Evolutionary conservation across 2,888 invertebrate genomes (phyloP).

Genomic region (Phengaris arion): DNA sequence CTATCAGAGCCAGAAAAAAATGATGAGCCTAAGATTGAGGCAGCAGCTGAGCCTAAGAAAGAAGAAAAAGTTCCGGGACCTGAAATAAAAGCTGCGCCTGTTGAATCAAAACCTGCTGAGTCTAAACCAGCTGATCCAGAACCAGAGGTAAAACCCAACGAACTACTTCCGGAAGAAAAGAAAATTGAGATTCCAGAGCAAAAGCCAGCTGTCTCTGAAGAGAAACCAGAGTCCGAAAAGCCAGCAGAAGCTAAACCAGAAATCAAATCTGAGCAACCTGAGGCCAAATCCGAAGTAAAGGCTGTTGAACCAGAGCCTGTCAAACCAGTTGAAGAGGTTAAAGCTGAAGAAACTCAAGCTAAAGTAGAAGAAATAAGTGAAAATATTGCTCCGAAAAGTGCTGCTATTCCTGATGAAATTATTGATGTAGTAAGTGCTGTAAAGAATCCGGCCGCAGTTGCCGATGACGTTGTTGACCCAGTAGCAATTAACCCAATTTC

Average conservation of each 20-base stretch:
- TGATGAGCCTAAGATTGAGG: not conserved
- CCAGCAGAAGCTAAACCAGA: slow-evolving; percentile 46
- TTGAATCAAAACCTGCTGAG: slow-evolving; percentile 8
- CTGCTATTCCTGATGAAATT: slow-evolving; percentile 47
- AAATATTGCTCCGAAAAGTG: slow-evolving; percentile 51
- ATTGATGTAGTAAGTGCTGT: slow-evolving; percentile 60
- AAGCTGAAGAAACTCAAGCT: slow-evolving; percentile 48
- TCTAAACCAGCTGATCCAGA: slow-evolving; percentile 37
- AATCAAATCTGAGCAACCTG: slow-evolving; percentile 44
- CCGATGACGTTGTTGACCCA: slow-evolving; percentile 59
- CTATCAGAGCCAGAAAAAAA: slow-evolving; percentile 1
- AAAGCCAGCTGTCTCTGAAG: slow-evolving; percentile 47
- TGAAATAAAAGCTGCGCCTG: slow-evolving; percentile 15
- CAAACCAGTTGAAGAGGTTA: slow-evolving; percentile 46
- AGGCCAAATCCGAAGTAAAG: slow-evolving; percentile 49
- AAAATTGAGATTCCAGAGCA: slow-evolving; percentile 18
- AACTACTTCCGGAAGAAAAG: slow-evolving; percentile 30
- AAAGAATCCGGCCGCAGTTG: slow-evolving; percentile 56
- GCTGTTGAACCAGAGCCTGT: slow-evolving; percentile 43
- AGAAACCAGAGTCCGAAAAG: slow-evolving; percentile 42
- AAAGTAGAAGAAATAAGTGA: slow-evolving; percentile 55
- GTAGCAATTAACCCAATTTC: slow-evolving; percentile 53
- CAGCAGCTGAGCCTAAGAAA: slow-evolving; percentile 3
- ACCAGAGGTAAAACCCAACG: slow-evolving; percentile 47
- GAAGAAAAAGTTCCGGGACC: slow-evolving; percentile 12